phyloP scores from a whole-genome alignment of 2,888 invertebrate species.

The Phania funesta region DNA sequence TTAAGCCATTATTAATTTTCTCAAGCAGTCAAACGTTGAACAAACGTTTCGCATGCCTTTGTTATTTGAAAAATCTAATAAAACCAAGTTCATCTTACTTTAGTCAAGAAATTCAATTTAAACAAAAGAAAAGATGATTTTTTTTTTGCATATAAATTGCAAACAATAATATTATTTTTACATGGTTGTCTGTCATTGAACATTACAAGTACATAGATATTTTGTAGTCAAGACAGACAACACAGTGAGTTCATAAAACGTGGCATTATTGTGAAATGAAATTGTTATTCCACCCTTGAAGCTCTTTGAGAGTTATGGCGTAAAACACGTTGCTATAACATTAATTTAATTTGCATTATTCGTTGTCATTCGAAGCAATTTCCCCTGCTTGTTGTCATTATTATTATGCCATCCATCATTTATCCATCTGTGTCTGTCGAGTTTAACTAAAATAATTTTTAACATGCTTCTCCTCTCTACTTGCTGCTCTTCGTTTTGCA shows the following conservation, averaged over 20 bases:
- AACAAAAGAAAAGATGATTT: neutral
- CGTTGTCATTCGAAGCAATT: slow-evolving; percentile 44
- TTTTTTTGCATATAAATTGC: slow-evolving; percentile 35
- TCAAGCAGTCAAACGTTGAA: no score
- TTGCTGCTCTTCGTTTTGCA: slow-evolving; percentile 29
- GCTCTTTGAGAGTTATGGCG: neutral
- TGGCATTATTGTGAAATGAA: neutral
- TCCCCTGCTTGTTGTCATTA: neutral
- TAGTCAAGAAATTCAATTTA: slow-evolving; percentile 15
- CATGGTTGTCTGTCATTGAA: neutral
- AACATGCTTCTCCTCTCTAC: neutral
- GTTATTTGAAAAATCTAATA: neutral
- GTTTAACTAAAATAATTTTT: slow-evolving; percentile 10
- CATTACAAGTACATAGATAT: neutral
- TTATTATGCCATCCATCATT: slow-evolving; percentile 17
- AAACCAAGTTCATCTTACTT: neutral
- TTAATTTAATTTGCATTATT: slow-evolving; percentile 60
- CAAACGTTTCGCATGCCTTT: no score
- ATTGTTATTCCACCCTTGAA: neutral
- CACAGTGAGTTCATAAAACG: slow-evolving; percentile 18
- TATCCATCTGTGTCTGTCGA: neutral
- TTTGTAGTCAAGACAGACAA: slow-evolving; percentile 10
- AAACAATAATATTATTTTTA: slow-evolving; percentile 36
- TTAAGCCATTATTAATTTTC: no score
- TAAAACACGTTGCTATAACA: slow-evolving; percentile 25